Conservation (phyloP, 2,888 invertebrate species). For the Amaurobius ferox region DNA sequence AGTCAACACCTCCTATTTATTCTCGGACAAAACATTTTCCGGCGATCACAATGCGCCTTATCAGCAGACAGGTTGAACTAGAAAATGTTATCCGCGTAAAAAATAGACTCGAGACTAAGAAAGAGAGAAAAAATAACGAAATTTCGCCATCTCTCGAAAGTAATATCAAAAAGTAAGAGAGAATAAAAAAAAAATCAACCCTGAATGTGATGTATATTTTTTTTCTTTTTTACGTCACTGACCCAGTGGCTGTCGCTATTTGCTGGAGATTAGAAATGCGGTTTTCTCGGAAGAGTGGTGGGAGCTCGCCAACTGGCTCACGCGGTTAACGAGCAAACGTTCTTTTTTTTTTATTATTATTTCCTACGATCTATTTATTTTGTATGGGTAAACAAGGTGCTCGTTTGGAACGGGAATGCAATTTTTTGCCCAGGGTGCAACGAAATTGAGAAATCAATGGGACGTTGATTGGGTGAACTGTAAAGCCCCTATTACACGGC, state of each 20-base stretch:
- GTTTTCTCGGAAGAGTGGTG: not conserved
- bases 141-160: not conserved
- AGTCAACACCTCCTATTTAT: too few species aligned
- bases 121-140: not conserved
- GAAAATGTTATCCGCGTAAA: not conserved
- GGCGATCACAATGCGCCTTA: not conserved
- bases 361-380: not conserved
- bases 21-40: not conserved
- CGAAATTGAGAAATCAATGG: too few species aligned
- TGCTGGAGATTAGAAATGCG: slow-evolving; percentile 11
- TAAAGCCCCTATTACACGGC: too few species aligned
- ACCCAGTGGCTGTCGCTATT: slow-evolving; percentile 38
- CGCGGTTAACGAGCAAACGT: not conserved
- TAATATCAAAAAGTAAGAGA: not conserved
- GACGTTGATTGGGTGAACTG: too few species aligned
- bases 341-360: not conserved
- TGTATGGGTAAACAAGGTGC: not conserved
- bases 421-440: too few species aligned
- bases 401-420: not conserved
- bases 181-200: slow-evolving; percentile 21
- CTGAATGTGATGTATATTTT: slow-evolving; percentile 52
- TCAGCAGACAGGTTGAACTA: not conserved
- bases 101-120: not conserved
- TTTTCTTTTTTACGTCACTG: slow-evolving; percentile 42
- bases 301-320: slow-evolving; percentile 2